Conservation (phyloP, 2,797 vertebrate species). For the Sorex maritimensis region DNA sequence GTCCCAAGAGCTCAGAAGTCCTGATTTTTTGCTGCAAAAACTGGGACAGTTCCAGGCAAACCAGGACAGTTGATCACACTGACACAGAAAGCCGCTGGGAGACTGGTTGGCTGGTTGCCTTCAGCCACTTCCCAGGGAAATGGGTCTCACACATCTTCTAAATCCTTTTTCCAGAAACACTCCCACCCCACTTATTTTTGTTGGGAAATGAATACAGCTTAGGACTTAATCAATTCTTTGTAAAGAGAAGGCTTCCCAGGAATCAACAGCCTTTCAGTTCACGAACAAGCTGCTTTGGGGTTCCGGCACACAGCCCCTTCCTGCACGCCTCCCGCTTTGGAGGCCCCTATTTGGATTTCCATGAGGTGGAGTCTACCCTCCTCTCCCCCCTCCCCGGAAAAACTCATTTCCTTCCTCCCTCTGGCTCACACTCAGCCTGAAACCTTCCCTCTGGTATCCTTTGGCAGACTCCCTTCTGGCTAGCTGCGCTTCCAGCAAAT, state of each 20-base stretch:
- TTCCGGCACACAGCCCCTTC: constrained; percentile 27
- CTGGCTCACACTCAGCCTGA: constrained; percentile 50
- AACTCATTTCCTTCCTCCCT: constrained; percentile 66
- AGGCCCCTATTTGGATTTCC: constrained; percentile 72
- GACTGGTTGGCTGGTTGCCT: constrained; percentile 2
- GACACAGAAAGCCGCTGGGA: neutral
- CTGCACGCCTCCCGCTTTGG: neutral
- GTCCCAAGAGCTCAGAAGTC: neutral
- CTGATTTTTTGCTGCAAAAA: constrained; percentile 28
- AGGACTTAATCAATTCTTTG: constrained; percentile 40
- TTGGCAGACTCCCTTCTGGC: constrained; percentile 12
- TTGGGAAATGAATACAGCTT: neutral
- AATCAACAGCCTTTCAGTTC: constrained; percentile 39
- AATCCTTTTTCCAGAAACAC: constrained; percentile 63
- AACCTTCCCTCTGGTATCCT: neutral
- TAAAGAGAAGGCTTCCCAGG: constrained; percentile 49
- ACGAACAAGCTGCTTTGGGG: neutral
- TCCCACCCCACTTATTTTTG: neutral
- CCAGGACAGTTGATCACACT: neutral
- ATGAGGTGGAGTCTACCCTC: constrained; percentile 26
- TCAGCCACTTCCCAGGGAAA: constrained; percentile 20
- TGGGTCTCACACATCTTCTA: neutral
- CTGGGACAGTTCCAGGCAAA: neutral
- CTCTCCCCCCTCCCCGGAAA: constrained; percentile 50
- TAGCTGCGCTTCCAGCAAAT: neutral